Evolutionary conservation across 2,888 invertebrate species (phyloP).

Genomic region (Brachynemurus nebulosus): DNA sequence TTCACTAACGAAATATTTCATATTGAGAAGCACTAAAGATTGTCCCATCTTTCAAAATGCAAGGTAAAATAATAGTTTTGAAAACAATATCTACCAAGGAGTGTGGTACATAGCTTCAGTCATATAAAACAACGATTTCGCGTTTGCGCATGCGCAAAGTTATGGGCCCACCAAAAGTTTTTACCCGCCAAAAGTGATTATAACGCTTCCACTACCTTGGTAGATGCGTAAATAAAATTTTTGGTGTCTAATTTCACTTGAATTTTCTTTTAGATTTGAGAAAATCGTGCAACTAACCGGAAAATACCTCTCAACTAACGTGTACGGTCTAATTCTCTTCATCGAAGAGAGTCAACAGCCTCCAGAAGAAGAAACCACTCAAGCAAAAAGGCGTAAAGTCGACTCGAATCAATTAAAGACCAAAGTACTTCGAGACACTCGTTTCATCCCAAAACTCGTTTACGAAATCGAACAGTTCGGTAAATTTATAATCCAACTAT

Average conservation of each 20-base stretch:
- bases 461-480: slow-evolving; percentile 49
- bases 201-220: slow-evolving; percentile 7
- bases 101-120: too few relatives aligned
- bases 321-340: slow-evolving; percentile 42
- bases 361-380: slow-evolving; percentile 21
- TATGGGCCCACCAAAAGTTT: too few relatives aligned
- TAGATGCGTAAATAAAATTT: background rate
- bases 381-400: slow-evolving; percentile 23
- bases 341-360: slow-evolving; percentile 37
- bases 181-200: too few relatives aligned
- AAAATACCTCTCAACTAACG: slow-evolving; percentile 39
- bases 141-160: too few relatives aligned
- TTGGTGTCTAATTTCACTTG: too few relatives aligned
- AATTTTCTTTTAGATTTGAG: slow-evolving; percentile 37
- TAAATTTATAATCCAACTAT: slow-evolving; percentile 41
- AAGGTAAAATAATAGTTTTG: slow-evolving; percentile 27
- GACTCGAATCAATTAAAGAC: slow-evolving; percentile 28
- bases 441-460: slow-evolving; percentile 48
- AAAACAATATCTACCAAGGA: too few relatives aligned
- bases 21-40: slow-evolving; percentile 32
- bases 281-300: slow-evolving; percentile 42
- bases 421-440: slow-evolving; percentile 44
- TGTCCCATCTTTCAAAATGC: slow-evolving; percentile 37
- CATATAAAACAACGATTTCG: too few relatives aligned
- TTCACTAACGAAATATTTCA: slow-evolving; percentile 44